Percentiles rank a stretch among this genome's conserved stretches.
Evolutionary conservation across 2,888 invertebrate species (phyloP).

Genomic region (Seladonia tumulorum): DNA sequence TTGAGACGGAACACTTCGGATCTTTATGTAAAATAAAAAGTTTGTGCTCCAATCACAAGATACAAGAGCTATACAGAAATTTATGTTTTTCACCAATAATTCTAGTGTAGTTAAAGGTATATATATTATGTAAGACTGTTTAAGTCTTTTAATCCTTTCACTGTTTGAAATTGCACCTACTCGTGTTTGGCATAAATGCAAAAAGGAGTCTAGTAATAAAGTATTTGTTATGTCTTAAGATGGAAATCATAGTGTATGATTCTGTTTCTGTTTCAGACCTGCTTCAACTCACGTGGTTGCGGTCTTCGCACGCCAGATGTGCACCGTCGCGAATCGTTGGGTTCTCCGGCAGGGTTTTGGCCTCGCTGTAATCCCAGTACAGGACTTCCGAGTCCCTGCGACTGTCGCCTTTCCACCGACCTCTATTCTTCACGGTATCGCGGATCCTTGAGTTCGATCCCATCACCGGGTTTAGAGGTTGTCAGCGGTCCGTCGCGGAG

Average conservation of each 20-base stretch:
- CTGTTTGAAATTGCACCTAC: too few species aligned
- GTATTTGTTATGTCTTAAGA: too few species aligned
- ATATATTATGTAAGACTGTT: too few species aligned
- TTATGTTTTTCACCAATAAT: too few species aligned
- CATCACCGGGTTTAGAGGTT: constrained; percentile 80
- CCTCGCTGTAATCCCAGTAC: constrained; percentile 76
- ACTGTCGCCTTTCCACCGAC: constrained; percentile 81
- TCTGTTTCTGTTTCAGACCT: constrained; percentile 69
- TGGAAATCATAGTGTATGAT: background rate
- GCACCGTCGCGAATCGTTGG: constrained; percentile 80
- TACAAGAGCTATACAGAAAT: too few species aligned
- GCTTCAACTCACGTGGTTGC: constrained; percentile 77
- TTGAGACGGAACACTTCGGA: too few species aligned
- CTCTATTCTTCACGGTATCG: constrained; percentile 81
- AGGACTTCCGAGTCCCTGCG: constrained; percentile 81
- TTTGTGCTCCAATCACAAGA: too few species aligned
- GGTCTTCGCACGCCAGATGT: constrained; percentile 81
- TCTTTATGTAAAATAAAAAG: too few species aligned
- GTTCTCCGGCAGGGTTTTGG: constrained; percentile 79
- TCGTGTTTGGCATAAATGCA: too few species aligned
- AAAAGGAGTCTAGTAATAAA: too few species aligned
- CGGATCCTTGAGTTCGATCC: constrained; percentile 82
- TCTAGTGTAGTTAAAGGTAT: too few species aligned
- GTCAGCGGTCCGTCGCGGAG: constrained; percentile 79
- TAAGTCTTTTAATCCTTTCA: too few species aligned